Percentiles rank a stretch among this genome's conserved stretches.
phyloP scores from a whole-genome alignment of 2,797 vertebrate genomes.

The Chrysocyon brachyurus region DNA sequence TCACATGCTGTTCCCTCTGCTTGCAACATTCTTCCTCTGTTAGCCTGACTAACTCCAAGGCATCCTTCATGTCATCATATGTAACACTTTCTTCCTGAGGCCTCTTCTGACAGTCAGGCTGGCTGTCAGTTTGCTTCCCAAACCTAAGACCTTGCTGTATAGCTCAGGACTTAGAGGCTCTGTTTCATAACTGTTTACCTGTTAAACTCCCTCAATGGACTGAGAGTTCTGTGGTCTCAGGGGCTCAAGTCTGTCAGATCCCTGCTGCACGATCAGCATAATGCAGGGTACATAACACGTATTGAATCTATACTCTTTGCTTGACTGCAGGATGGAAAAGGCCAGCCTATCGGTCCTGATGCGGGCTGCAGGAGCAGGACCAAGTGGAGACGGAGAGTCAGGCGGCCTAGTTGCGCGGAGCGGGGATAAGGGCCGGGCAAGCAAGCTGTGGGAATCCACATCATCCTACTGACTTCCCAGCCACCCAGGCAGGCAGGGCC shows the following conservation, averaged over 20 bases:
- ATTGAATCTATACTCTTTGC: slow-evolving; percentile 44
- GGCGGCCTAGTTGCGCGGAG: neutral
- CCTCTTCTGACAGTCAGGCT: slow-evolving; percentile 26
- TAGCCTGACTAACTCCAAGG: slow-evolving; percentile 40
- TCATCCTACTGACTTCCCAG: neutral
- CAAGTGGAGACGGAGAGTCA: neutral
- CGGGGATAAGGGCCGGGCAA: neutral
- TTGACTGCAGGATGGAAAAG: slow-evolving; percentile 34
- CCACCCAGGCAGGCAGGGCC: neutral
- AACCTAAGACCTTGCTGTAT: slow-evolving; percentile 25
- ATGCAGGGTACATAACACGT: neutral
- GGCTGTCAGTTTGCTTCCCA: neutral
- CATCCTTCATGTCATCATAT: neutral
- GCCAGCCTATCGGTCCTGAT: neutral
- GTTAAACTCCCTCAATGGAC: neutral
- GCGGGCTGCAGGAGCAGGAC: neutral
- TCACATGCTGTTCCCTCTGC: neutral
- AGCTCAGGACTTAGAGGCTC: slow-evolving; percentile 13
- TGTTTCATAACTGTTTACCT: slow-evolving; percentile 54
- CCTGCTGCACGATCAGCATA: slow-evolving; percentile 50
- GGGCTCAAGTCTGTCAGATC: slow-evolving; percentile 42
- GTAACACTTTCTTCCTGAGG: slow-evolving; percentile 19
- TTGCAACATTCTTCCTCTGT: neutral
- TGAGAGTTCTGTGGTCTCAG: slow-evolving; percentile 46
- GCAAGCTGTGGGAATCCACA: neutral